Base-by-base conservation (phyloP, 2,797 vertebrate genomes). In the Hemibagrus guttatus region DNA sequence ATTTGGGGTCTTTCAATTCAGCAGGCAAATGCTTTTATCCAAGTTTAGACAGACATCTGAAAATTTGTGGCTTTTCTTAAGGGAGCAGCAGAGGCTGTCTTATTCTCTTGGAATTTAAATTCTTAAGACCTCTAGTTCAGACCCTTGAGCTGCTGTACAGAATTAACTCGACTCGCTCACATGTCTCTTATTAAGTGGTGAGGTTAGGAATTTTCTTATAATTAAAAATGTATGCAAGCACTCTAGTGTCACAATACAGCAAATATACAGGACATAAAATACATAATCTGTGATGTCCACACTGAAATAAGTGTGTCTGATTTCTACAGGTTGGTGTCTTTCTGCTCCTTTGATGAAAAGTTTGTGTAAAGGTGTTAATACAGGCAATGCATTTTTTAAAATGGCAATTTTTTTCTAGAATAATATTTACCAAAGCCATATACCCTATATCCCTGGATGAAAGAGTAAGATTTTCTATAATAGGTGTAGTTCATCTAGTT, bases 231-330 rank as follows among this genome's bases (percentile, higher is more conserved):
- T 2, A 63, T 63, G 1, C 14, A 35, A 35, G 39, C 6, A 63
- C 56, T 42, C 39, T 63, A 59, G n/a, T 75, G 56, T 86, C 46
- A 83, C 69, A 66, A 23, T 56, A 66, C 42, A 72, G 13, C 23
- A 63, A 82, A 46, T 17, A 76, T 26, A 76, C 42, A 66, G 61
- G n/a, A 83, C 59, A 86, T 39, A 75, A 74, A 75, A 66, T 69
- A 72, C 76, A 49, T 58, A 59, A n/a, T 64, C 7, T 85, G 19
- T 56, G 16, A 85, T 2, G 16, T 52, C 6, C 17, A 35, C n/a
- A 17, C 61, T 49, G 42, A 81, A 46, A 28, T 49, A 64, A 46
- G 13, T 28, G 68, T 26, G 4, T 58, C 6, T 75, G 17, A 39
- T 46, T 28, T 49, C 79, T 81, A 28, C 26, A 81, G 58, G 49